A percentile compares a stretch with the other conserved stretches of the same genome.
Evolutionary conservation across 2,113 vertebrate species (phyloP).

Genomic region (Pterophyllum scalare): DNA sequence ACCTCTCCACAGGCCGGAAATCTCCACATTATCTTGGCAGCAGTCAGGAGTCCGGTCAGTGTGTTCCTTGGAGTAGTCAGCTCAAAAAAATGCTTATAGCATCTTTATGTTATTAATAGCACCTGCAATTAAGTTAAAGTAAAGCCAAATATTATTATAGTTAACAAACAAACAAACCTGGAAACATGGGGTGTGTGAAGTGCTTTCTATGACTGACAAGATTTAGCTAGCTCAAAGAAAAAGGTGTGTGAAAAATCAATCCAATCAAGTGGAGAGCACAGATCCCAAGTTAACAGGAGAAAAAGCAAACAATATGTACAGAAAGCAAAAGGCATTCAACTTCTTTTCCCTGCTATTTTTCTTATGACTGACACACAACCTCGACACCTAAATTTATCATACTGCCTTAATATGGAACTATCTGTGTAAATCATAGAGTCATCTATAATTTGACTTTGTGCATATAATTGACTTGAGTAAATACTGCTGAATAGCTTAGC

Average conservation of each 20-base stretch:
- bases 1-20: slow-evolving; percentile 46
- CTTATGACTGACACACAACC: neutral
- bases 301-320: neutral
- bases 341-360: neutral
- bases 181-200: neutral
- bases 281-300: neutral
- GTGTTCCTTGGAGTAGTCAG: slow-evolving; percentile 6
- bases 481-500: slow-evolving; percentile 9
- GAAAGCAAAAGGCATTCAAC: neutral
- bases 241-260: neutral
- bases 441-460: neutral
- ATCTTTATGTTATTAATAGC: slow-evolving; percentile 1
- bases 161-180: neutral
- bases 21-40: slow-evolving; percentile 60
- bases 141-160: neutral
- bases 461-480: slow-evolving; percentile 8
- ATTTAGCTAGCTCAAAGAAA: neutral
- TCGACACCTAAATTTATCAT: neutral
- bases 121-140: neutral
- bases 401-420: neutral
- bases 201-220: neutral
- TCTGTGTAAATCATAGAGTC: neutral
- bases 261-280: neutral
- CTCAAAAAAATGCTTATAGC: neutral
- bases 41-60: slow-evolving; percentile 14